These are phyloP conservation scores for Pithys albifrons DNA, from an alignment of 2,113 vertebrate species.

Conservation along the genomic window DNA sequence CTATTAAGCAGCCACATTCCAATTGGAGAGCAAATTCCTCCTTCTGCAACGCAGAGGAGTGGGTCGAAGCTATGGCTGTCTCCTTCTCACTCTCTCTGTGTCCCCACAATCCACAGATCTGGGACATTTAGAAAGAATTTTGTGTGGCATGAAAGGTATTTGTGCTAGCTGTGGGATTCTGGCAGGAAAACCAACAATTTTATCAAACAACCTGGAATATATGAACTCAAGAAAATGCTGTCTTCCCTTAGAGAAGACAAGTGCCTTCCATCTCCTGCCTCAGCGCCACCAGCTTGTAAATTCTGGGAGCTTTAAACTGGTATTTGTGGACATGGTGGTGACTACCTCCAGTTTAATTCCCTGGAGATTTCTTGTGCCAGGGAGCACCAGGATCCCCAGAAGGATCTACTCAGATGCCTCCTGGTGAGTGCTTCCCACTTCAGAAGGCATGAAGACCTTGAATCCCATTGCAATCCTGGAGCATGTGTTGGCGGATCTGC, in stretches of 20 bases:
- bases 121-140: slow-evolving; percentile 3
- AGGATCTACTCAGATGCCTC: background rate
- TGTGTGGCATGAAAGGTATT: background rate
- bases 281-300: background rate
- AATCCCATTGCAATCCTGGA: background rate
- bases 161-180: background rate
- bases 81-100: background rate
- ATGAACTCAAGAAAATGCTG: background rate
- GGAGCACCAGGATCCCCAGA: background rate
- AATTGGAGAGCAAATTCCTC: slow-evolving; percentile 46
- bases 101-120: background rate
- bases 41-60: background rate
- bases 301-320: background rate
- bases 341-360: background rate
- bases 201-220: background rate
- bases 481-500: background rate
- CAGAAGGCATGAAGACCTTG: background rate
- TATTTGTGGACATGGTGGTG: fast-evolving
- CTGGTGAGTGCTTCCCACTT: background rate
- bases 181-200: background rate
- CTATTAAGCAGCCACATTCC: slow-evolving; percentile 48
- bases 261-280: background rate
- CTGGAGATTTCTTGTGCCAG: background rate
- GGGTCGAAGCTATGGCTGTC: background rate
- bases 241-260: background rate